Percentiles rank a stretch among this genome's conserved stretches.
Evolutionary conservation across 2,888 invertebrate species (phyloP).

Genomic region (Halictus ligatus): DNA sequence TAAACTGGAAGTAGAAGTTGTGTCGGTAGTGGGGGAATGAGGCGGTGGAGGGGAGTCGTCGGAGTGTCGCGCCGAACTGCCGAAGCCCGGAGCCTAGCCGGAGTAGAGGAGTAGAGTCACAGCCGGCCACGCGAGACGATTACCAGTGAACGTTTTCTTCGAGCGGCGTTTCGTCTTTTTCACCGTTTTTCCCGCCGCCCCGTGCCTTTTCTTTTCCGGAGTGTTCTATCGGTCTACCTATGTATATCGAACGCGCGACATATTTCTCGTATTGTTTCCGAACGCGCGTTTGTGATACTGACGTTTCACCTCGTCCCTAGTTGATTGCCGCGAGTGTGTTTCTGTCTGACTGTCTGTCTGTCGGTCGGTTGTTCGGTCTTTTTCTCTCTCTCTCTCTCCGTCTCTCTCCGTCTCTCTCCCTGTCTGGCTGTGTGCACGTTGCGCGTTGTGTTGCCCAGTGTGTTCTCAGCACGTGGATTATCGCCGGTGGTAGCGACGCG

Average conservation of each 20-base stretch:
- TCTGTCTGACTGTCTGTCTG: constrained; percentile 12
- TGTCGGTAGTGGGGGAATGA: constrained; percentile 33
- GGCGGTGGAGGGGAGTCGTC: constrained; percentile 27
- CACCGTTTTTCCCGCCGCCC: constrained; percentile 36
- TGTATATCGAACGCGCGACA: constrained; percentile 12
- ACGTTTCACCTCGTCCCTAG: constrained; percentile 25
- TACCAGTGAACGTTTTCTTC: constrained; percentile 38
- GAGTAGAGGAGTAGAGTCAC: constrained; percentile 60
- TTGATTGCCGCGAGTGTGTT: constrained; percentile 46
- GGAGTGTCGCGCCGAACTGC: constrained; percentile 53
- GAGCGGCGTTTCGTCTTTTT: constrained; percentile 38
- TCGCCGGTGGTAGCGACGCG: constrained; percentile 39
- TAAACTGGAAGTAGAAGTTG: constrained; percentile 54
- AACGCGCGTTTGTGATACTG: constrained; percentile 36
- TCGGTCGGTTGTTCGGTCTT: background rate
- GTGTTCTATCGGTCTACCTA: constrained; percentile 7
- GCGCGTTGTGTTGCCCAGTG: constrained; percentile 50
- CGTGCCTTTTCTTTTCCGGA: constrained; percentile 39
- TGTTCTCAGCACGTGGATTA: constrained; percentile 70
- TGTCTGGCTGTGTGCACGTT: constrained; percentile 39
- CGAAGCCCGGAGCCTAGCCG: constrained; percentile 47
- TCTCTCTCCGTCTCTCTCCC: background rate
- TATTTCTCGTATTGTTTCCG: constrained; percentile 14
- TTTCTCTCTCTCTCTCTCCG: background rate
- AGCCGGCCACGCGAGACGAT: constrained; percentile 71